Evolutionary conservation across 1,140 invertebrate genomes (phyloP).

Genomic region (Colletes gigas): DNA sequence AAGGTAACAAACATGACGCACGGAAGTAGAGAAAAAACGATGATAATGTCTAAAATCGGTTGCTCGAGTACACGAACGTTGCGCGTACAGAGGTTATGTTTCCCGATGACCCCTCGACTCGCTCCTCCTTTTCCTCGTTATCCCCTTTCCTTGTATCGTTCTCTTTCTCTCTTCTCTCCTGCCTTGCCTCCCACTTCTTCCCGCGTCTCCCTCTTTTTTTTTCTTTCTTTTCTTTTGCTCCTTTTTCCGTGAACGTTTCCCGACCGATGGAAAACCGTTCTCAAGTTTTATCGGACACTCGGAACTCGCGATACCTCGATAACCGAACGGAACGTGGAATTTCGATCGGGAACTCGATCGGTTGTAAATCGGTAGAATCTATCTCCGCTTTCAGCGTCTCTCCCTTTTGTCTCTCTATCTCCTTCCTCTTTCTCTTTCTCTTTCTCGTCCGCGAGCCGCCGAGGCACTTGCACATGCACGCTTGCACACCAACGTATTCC

Average conservation of each 20-base stretch:
- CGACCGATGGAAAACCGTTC: slow-evolving; percentile 17
- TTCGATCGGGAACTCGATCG: slow-evolving; percentile 8
- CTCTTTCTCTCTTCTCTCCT: not conserved
- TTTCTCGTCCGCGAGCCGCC: slow-evolving; percentile 15
- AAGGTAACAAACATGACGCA: slow-evolving; percentile 45
- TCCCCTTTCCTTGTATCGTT: slow-evolving; percentile 23
- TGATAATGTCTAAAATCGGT: slow-evolving; percentile 28
- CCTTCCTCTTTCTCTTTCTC: slow-evolving; percentile 12
- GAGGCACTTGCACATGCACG: slow-evolving; percentile 22
- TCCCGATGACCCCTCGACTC: slow-evolving; percentile 70
- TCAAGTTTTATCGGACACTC: not conserved
- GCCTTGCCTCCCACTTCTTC: slow-evolving; percentile 39
- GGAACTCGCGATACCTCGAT: not conserved
- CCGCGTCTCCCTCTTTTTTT: slow-evolving; percentile 21
- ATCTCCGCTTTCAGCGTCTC: slow-evolving; percentile 31
- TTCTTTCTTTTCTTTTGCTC: slow-evolving; percentile 24
- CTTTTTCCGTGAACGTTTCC: slow-evolving; percentile 8
- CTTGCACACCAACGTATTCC: slow-evolving; percentile 22
- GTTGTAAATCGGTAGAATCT: slow-evolving; percentile 9
- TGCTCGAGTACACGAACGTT: slow-evolving; percentile 52
- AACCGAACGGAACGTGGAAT: not conserved
- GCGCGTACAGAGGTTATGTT: slow-evolving; percentile 71
- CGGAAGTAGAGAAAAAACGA: slow-evolving; percentile 32
- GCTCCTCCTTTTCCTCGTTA: slow-evolving; percentile 27
- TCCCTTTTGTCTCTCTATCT: slow-evolving; percentile 24